A percentile compares a stretch with the other conserved stretches of the same genome.
Conservation (phyloP, 2,113 vertebrate species). For the Acanthisitta chloris region DNA sequence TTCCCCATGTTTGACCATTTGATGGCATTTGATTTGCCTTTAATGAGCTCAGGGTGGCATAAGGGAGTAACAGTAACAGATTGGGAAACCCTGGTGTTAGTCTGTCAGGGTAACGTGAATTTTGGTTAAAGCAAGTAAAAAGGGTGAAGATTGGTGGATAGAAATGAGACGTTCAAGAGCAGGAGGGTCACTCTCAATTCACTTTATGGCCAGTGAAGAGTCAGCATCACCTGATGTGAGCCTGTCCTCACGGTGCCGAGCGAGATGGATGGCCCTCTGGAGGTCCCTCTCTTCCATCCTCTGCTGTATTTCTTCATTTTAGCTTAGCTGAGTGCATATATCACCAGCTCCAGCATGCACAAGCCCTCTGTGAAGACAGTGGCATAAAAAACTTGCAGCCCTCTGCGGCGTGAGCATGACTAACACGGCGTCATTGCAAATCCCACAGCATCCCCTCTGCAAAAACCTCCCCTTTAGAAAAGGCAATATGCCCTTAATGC, state of each 20-base stretch:
- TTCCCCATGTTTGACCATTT: not conserved
- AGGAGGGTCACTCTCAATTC: not conserved
- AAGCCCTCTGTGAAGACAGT: not conserved
- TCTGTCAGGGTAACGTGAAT: not conserved
- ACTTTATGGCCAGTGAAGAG: not conserved
- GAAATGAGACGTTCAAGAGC: not conserved
- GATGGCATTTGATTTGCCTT: not conserved
- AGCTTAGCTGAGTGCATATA: not conserved
- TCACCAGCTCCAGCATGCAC: not conserved
- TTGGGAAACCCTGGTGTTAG: not conserved
- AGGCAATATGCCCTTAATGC: not conserved
- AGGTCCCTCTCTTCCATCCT: not conserved
- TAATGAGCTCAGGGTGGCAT: not conserved
- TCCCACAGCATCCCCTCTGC: not conserved
- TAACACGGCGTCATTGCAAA: accelerated
- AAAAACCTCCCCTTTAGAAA: not conserved
- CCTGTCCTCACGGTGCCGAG: not conserved
- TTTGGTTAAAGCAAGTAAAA: not conserved
- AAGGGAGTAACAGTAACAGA: not conserved
- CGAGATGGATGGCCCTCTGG: not conserved
- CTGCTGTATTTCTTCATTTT: slow-evolving; percentile 23
- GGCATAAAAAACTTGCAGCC: not conserved
- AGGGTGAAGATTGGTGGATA: too few relatives aligned
- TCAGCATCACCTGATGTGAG: not conserved
- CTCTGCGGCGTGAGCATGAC: accelerated